These are phyloP conservation scores for Terrapene triunguis DNA, from an alignment of 2,113 vertebrate species.

Conservation along the genomic window DNA sequence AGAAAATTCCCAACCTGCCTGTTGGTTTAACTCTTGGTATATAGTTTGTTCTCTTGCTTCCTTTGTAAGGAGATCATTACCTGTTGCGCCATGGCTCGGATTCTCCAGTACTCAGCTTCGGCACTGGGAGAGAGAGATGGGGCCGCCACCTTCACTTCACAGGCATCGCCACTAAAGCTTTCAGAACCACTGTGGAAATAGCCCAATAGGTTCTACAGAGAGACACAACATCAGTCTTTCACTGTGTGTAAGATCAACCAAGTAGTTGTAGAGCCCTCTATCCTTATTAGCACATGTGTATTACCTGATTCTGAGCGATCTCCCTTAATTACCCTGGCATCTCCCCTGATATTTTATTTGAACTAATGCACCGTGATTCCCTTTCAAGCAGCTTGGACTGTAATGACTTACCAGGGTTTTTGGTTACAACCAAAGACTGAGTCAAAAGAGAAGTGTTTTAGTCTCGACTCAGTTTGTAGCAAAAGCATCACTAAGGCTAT, in stretches of 20 bases:
- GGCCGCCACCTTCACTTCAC: slow-evolving; percentile 97
- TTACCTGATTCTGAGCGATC: neutral
- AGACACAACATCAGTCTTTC: slow-evolving; percentile 53
- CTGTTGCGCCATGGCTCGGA: slow-evolving; percentile 98
- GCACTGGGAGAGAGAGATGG: slow-evolving; percentile 91
- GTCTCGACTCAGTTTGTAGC: neutral
- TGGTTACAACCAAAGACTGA: neutral
- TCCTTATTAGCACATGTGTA: neutral
- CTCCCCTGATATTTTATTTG: neutral
- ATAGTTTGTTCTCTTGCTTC: neutral
- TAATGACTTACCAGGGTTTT: neutral
- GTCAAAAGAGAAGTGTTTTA: neutral
- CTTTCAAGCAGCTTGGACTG: neutral
- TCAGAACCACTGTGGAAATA: slow-evolving; percentile 95
- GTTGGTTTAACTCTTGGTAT: neutral
- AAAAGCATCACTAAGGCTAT: neutral
- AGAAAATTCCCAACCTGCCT: neutral
- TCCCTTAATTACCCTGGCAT: neutral
- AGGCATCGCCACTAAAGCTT: slow-evolving; percentile 94
- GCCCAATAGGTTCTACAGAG: slow-evolving; percentile 90
- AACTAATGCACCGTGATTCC: neutral
- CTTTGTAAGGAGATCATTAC: slow-evolving; percentile 69
- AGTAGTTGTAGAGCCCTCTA: neutral
- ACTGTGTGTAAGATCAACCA: neutral
- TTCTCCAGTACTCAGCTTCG: slow-evolving; percentile 97